phyloP scores from a whole-genome alignment of 2,797 vertebrate species.

The Enteromius unitaeniatus region DNA sequence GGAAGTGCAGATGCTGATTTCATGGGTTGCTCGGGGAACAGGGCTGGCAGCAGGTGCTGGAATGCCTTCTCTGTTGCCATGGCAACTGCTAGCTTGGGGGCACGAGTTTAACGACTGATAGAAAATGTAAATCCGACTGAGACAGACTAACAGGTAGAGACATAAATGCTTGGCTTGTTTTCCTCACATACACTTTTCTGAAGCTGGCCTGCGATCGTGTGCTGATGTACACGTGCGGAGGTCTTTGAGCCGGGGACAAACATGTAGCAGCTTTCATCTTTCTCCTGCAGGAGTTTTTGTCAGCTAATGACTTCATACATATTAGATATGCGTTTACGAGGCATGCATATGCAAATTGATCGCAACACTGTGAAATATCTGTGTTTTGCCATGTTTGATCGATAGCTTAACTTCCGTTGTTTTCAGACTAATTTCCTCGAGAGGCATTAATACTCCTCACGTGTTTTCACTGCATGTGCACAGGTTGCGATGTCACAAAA shows the following conservation, averaged over 20 bases:
- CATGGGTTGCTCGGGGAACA: slow-evolving; percentile 48
- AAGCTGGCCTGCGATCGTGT: background rate
- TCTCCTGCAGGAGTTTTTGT: slow-evolving; percentile 20
- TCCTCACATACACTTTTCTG: background rate
- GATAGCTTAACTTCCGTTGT: slow-evolving; percentile 10
- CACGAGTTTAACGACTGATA: slow-evolving; percentile 41
- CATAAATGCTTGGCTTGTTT: slow-evolving; percentile 10
- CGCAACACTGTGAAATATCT: background rate
- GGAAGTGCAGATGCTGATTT: slow-evolving; percentile 43
- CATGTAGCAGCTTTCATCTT: slow-evolving; percentile 22
- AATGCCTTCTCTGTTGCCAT: slow-evolving; percentile 77
- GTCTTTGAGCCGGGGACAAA: background rate
- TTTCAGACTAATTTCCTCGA: background rate
- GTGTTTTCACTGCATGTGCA: slow-evolving; percentile 15
- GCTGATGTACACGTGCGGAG: slow-evolving; percentile 8
- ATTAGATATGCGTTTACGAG: slow-evolving; percentile 26
- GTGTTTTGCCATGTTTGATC: background rate
- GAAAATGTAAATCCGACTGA: slow-evolving; percentile 38
- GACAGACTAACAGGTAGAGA: slow-evolving; percentile 9
- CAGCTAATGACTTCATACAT: slow-evolving; percentile 45
- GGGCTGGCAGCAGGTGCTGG: slow-evolving; percentile 47
- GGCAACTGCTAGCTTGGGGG: slow-evolving; percentile 76
- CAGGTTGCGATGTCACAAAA: background rate
- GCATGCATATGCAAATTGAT: background rate
- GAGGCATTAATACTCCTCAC: background rate